Percentiles rank a stretch among this genome's conserved stretches.
Conservation (phyloP, 2,113 vertebrate genomes). For the Pachyramphus minor region DNA sequence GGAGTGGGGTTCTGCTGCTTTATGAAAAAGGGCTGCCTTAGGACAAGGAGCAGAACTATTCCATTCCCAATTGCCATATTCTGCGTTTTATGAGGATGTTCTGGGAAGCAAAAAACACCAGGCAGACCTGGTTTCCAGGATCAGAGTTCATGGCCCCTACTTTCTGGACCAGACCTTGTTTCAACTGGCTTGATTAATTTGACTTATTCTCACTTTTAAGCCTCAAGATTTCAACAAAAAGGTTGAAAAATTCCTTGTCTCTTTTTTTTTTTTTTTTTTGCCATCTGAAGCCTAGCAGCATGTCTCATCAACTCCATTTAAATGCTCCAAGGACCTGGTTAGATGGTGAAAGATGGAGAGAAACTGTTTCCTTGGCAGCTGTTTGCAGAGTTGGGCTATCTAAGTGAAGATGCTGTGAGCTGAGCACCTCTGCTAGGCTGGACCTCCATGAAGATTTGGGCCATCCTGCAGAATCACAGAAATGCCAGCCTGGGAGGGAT, state of each 20-base stretch:
- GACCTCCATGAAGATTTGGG: background rate
- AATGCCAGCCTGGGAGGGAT: background rate
- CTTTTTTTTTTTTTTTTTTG: background rate
- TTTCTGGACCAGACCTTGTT: background rate
- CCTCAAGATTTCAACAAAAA: background rate
- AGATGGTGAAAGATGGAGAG: background rate
- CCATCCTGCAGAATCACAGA: background rate
- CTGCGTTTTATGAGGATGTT: background rate
- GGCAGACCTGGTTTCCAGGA: background rate
- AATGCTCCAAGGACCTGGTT: background rate
- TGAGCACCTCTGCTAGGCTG: background rate
- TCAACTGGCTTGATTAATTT: background rate
- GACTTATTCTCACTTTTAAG: background rate
- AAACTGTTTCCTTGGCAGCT: background rate
- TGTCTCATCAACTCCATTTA: background rate
- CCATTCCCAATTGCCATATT: background rate
- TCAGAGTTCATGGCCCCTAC: background rate
- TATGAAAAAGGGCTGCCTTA: background rate
- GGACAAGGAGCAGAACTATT: background rate
- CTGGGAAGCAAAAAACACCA: background rate
- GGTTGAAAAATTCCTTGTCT: background rate
- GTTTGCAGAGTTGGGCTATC: background rate
- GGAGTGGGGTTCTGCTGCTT: background rate
- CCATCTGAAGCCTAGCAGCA: background rate
- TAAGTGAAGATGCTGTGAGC: background rate